A percentile compares a stretch with the other conserved stretches of the same genome.
phyloP scores from a whole-genome alignment of 1,140 invertebrate species.

The Calephelis nemesis region DNA sequence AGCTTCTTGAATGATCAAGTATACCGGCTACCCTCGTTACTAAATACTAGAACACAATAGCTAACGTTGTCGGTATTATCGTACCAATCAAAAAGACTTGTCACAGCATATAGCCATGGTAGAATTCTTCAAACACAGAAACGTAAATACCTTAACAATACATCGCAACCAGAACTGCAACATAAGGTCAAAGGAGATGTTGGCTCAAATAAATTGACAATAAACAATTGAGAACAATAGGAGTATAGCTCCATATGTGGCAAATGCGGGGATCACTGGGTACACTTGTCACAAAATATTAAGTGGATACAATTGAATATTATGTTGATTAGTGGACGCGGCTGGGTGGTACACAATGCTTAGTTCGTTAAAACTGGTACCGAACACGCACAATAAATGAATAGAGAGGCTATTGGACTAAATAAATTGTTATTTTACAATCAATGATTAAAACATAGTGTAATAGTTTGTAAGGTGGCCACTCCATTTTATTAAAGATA shows the following conservation, averaged over 20 bases:
- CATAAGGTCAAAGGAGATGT: slow-evolving; percentile 13
- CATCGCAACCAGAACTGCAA: background rate
- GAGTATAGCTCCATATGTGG: slow-evolving; percentile 39
- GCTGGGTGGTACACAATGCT: slow-evolving; percentile 44
- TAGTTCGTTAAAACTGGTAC: slow-evolving; percentile 62
- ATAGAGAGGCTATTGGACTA: slow-evolving; percentile 25
- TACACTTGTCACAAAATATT: slow-evolving; percentile 60
- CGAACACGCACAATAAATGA: slow-evolving; percentile 26
- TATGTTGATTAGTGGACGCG: slow-evolving; percentile 47
- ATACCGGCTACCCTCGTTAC: too few species aligned
- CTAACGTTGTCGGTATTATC: too few species aligned
- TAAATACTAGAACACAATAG: too few species aligned
- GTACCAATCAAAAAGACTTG: too few species aligned
- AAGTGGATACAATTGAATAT: slow-evolving; percentile 67
- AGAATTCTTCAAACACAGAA: background rate
- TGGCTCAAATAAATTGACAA: slow-evolving; percentile 7
- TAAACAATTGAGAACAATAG: slow-evolving; percentile 28
- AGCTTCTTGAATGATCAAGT: too few species aligned
- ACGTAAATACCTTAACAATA: background rate
- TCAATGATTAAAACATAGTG: too few species aligned
- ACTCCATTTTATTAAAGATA: too few species aligned
- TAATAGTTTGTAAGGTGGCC: too few species aligned
- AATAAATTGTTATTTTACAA: background rate
- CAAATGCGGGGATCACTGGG: slow-evolving; percentile 52
- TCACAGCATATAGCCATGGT: background rate